Evolutionary conservation across 2,113 vertebrate species (phyloP), one percentile per base, ranked within the genome.

Genomic region (Cyanistes caeruleus): DNA sequence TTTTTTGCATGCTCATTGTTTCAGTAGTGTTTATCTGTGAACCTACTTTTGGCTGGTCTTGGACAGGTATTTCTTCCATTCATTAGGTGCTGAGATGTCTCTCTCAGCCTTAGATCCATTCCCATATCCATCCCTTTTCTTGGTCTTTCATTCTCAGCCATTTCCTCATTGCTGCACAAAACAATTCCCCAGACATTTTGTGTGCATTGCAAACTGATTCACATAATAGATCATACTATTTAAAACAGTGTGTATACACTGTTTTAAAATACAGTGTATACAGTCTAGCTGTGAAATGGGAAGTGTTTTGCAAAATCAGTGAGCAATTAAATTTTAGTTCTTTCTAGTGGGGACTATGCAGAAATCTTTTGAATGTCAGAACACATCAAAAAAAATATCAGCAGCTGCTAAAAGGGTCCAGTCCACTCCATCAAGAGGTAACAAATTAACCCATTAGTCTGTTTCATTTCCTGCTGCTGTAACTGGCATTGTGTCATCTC

Each of bases 371-470:
- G 67, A 79, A 90, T 96, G 64, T 89, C 87, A 92, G 83, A 94
- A 75, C 30, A 31, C 51, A 78, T 95, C 90, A 81, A 91, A 95
- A 84, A 84, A 64, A 92, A 90, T 58, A 90, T 39, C 92, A 96
- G 19, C 85, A 91, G 46, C 62, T 51, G 83, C 67, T 87, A 88
- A 94, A 90, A 96, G 73, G 58, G 77, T 81, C 84, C 63, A 74
- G 82, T 83, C 62, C 59, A 49, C 80, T 96, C 33, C 39, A 58
- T 91, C 63, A 93, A 84, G 84, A 67, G 19, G n/a, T 86, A 79
- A 84, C 15, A 82, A 94, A 95, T 97, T 94, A 95, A 97, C 85
- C 91, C 48, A 33, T 96, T 94, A 96, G 70, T 78, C 60, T 73
- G 44, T 89, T 85, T 68, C 24, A 59, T 91, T 96, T 95, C 72